These are phyloP conservation scores for Rhingia rostrata DNA, from an alignment of 2,888 invertebrate genomes.

Conservation along the genomic window DNA sequence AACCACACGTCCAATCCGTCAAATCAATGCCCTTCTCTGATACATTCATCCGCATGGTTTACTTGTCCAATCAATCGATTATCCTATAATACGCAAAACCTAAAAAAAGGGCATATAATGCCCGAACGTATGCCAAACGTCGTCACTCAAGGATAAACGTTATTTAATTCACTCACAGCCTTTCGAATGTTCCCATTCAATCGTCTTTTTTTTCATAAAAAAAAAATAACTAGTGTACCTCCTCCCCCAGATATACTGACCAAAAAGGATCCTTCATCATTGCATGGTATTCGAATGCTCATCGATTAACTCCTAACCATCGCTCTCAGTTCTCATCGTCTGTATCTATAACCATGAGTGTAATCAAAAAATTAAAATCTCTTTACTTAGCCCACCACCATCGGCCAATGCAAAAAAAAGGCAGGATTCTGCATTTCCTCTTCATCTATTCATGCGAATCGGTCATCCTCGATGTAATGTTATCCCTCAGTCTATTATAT, in stretches of 20 bases:
- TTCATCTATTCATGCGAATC: conserved; percentile 70
- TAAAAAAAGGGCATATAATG: conserved; percentile 40
- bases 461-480: conserved; percentile 72
- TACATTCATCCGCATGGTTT: conserved; percentile 34
- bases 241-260: conserved; percentile 26
- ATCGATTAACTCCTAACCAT: conserved; percentile 53
- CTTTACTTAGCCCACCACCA: conserved; percentile 78
- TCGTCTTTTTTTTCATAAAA: conserved; percentile 1
- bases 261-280: conserved; percentile 34
- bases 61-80: conserved; percentile 65
- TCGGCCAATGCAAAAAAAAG: conserved; percentile 15
- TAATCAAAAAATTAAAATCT: conserved; percentile 83
- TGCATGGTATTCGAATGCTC: conserved; percentile 40
- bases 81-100: conserved; percentile 54
- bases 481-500: conserved; percentile 53
- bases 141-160: conserved; percentile 71
- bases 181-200: conserved; percentile 44
- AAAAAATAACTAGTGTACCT: conserved; percentile 7
- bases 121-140: conserved; percentile 69
- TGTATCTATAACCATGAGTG: conserved; percentile 62
- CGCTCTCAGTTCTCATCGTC: conserved; percentile 23
- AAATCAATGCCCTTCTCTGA: conserved; percentile 40
- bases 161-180: conserved; percentile 68
- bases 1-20: conserved; percentile 54
- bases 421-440: conserved; percentile 64